phyloP scores from a whole-genome alignment of 2,113 vertebrate species.

The Rhabdornis inornatus region DNA sequence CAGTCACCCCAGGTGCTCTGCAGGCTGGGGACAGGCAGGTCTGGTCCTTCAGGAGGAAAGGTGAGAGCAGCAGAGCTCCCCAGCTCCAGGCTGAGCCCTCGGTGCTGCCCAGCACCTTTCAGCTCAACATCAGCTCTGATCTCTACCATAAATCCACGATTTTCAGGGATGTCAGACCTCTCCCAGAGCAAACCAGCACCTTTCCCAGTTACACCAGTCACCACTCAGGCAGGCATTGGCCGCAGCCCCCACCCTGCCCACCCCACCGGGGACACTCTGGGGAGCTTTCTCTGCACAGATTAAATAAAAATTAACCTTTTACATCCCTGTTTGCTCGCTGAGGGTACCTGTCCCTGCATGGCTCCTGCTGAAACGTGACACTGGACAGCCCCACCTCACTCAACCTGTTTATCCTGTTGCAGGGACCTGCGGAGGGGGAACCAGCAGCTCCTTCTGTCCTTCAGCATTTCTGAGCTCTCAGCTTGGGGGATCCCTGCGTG shows the following conservation, averaged over 20 bases:
- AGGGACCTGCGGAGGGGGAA: not conserved
- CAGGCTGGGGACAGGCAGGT: not conserved
- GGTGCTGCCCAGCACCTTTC: not conserved
- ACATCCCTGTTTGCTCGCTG: not conserved
- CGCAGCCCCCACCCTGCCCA: not conserved
- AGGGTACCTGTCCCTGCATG: not conserved
- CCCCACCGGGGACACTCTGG: fast-evolving
- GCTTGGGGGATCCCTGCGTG: fast-evolving
- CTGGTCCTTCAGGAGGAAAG: not conserved
- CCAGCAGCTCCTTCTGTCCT: not conserved
- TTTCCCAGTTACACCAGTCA: not conserved
- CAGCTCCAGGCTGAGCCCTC: not conserved
- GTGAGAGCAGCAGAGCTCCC: not conserved
- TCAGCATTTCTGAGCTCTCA: not conserved
- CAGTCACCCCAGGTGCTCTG: not conserved
- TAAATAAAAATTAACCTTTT: not conserved
- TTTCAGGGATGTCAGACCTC: not conserved
- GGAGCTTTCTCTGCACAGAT: not conserved
- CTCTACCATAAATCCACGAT: fast-evolving
- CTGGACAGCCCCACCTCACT: not conserved
- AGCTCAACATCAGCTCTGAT: not conserved
- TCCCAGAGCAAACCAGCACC: not conserved
- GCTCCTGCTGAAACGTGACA: constrained; percentile 8
- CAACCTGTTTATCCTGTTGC: not conserved
- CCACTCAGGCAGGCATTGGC: fast-evolving